These are phyloP conservation scores for Microctonus aethiopoides DNA, from an alignment of 2,888 invertebrate species.

Conservation along the genomic window DNA sequence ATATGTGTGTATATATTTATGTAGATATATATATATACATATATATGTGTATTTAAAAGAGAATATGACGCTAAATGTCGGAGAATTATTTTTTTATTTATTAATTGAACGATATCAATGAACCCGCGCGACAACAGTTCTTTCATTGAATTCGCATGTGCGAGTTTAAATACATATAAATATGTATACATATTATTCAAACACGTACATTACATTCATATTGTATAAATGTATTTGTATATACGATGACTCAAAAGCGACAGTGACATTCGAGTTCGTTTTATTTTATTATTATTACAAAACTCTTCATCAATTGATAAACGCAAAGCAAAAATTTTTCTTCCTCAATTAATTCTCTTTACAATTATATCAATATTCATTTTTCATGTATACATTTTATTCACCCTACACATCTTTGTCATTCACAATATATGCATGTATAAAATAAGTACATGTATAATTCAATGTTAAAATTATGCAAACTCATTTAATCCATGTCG, in stretches of 20 bases:
- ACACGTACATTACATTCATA: background rate
- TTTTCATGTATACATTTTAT: background rate
- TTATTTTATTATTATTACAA: background rate
- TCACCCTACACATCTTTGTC: background rate
- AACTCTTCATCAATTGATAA: background rate
- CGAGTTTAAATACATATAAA: background rate
- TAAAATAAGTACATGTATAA: too few species aligned
- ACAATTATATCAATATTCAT: slow-evolving; percentile 2
- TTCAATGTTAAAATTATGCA: slow-evolving; percentile 25
- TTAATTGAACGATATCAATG: slow-evolving; percentile 65
- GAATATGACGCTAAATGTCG: slow-evolving; percentile 41
- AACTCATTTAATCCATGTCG: slow-evolving; percentile 25
- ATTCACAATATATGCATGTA: too few species aligned
- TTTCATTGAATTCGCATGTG: slow-evolving; percentile 59
- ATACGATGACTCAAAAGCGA: background rate
- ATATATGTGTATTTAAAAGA: background rate
- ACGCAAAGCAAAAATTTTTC: background rate
- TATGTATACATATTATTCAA: background rate
- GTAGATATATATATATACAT: too few species aligned
- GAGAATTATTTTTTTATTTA: slow-evolving; percentile 62
- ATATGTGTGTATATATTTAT: too few species aligned
- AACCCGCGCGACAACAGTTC: slow-evolving; percentile 63
- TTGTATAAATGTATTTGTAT: background rate
- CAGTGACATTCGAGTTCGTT: background rate
- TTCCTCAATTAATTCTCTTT: background rate